These are phyloP conservation scores for Apeira syringaria DNA, from an alignment of 2,888 invertebrate species.

Conservation along the genomic window DNA sequence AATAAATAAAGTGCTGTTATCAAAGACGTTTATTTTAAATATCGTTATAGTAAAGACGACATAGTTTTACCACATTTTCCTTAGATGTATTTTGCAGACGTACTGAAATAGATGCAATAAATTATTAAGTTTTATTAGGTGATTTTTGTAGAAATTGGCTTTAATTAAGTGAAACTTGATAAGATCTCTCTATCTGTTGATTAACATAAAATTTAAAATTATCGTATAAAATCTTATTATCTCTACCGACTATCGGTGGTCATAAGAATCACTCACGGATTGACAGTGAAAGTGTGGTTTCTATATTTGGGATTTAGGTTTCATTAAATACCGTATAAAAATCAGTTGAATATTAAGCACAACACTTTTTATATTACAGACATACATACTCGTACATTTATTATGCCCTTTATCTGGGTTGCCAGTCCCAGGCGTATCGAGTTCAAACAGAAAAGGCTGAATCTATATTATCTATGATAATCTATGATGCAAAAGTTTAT, in stretches of 20 bases:
- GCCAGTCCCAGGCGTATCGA: too few relatives aligned
- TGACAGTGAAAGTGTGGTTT: constrained; percentile 14
- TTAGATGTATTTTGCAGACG: background rate
- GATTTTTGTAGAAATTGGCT: constrained; percentile 12
- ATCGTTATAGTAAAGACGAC: too few relatives aligned
- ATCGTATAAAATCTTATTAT: constrained; percentile 8
- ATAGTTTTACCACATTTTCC: too few relatives aligned
- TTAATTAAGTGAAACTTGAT: constrained; percentile 11
- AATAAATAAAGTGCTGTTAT: too few relatives aligned
- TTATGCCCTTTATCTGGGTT: too few relatives aligned
- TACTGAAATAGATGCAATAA: constrained; percentile 1
- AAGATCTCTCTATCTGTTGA: constrained; percentile 14
- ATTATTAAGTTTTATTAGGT: constrained; percentile 1
- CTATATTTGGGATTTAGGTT: background rate
- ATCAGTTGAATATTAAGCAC: too few relatives aligned
- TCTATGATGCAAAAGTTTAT: too few relatives aligned
- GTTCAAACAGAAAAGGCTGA: too few relatives aligned
- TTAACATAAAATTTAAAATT: constrained; percentile 22
- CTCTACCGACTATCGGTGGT: constrained; percentile 14
- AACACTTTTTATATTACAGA: too few relatives aligned
- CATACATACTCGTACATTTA: too few relatives aligned
- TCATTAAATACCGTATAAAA: constrained; percentile 8
- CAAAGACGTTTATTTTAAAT: too few relatives aligned
- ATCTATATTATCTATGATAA: too few relatives aligned
- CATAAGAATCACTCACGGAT: constrained; percentile 8